Conservation (phyloP, 1,140 invertebrate genomes). For the Dendroctonus valens region DNA sequence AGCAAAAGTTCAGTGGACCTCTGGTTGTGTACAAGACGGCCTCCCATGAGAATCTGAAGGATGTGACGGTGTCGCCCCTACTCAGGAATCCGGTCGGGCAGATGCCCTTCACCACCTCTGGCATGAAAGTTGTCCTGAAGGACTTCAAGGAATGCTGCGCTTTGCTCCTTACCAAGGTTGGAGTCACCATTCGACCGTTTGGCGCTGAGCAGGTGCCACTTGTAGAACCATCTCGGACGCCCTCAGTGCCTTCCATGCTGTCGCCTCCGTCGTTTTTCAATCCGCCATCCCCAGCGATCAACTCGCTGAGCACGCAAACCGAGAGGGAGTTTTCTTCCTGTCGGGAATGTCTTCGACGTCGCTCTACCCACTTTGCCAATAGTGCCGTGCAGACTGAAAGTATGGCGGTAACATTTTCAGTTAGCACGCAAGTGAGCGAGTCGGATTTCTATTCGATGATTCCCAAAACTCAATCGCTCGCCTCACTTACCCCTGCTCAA, state of each 20-base stretch:
- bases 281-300: not conserved
- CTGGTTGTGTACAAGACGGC: conserved; percentile 26
- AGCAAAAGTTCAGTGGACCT: conserved; percentile 31
- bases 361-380: conserved; percentile 17
- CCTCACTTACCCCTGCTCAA: conserved; percentile 44
- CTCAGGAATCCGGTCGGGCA: conserved; percentile 14
- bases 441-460: conserved; percentile 35
- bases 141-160: conserved; percentile 26
- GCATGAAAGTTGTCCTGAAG: conserved; percentile 3
- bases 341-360: conserved; percentile 31
- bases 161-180: conserved; percentile 22
- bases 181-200: conserved; percentile 16
- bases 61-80: conserved; percentile 33
- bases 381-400: conserved; percentile 28
- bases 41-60: conserved; percentile 2
- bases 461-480: conserved; percentile 42
- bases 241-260: too few species aligned
- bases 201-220: not conserved
- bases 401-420: conserved; percentile 24
- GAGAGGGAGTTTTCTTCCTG: conserved; percentile 31
- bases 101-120: conserved; percentile 34
- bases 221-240: not conserved
- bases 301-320: conserved; percentile 21
- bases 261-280: not conserved
- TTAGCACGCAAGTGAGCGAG: conserved; percentile 37